phyloP scores from a whole-genome alignment of 2,797 vertebrate species.

The Phrynocephalus vlangalii region DNA sequence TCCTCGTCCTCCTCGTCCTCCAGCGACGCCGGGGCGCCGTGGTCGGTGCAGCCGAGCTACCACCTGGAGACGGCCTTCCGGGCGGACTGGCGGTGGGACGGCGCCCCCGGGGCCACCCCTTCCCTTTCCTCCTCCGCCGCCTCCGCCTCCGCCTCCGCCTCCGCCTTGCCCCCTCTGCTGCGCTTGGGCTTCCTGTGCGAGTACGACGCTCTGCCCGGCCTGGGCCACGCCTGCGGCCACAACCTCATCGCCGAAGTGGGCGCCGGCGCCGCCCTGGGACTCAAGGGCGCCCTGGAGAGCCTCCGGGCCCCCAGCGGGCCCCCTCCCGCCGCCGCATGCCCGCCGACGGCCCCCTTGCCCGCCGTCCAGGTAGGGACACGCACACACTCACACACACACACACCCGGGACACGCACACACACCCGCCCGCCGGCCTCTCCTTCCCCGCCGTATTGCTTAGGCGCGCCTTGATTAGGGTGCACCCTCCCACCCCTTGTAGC shows the following conservation, averaged over 20 bases:
- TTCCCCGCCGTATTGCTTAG: no score
- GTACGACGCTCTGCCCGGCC: conserved; percentile 88
- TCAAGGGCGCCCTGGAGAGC: conserved; percentile 82
- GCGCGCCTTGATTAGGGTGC: no score
- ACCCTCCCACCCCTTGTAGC: no score
- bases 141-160: background rate
- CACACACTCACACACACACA: no score
- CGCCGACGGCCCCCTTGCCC: conserved; percentile 36
- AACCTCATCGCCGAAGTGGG: conserved; percentile 87
- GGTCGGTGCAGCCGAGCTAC: conserved; percentile 84
- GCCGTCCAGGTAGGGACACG: conserved; percentile 72
- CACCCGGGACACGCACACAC: no score
- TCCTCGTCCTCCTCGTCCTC: no score
- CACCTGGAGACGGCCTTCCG: conserved; percentile 86
- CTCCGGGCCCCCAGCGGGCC: conserved; percentile 18
- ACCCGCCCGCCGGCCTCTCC: no score
- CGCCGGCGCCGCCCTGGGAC: conserved; percentile 82
- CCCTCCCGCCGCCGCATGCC: background rate
- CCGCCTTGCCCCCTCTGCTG: background rate
- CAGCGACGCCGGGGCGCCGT: conserved; percentile 59
- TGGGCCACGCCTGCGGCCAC: conserved; percentile 78
- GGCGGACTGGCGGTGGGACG: conserved; percentile 81
- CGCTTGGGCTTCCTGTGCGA: conserved; percentile 83
- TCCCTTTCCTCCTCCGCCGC: no score
- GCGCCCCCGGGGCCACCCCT: background rate